phyloP scores from a whole-genome alignment of 2,113 vertebrate species.

The Trachemys scripta region DNA sequence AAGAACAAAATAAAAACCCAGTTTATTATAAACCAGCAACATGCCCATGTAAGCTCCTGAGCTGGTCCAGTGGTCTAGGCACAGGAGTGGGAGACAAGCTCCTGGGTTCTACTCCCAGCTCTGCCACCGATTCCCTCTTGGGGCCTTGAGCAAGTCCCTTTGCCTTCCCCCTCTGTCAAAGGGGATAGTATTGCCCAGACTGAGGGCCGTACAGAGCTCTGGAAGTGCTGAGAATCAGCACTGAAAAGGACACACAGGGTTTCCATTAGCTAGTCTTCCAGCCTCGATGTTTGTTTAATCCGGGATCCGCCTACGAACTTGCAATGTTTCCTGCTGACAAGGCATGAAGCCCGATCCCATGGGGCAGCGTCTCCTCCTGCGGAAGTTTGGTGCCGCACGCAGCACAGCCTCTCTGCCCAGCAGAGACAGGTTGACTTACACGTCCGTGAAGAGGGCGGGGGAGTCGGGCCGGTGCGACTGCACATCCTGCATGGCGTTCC shows the following conservation, averaged over 20 bases:
- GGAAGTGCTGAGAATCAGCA: neutral
- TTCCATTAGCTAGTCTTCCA: neutral
- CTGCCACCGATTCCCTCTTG: neutral
- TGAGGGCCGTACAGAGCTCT: neutral
- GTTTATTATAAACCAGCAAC: neutral
- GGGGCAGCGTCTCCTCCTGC: neutral
- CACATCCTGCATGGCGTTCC: slow-evolving; percentile 98
- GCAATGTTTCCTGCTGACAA: neutral
- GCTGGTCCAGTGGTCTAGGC: neutral
- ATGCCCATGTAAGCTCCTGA: rapidly evolving
- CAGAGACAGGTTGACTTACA: slow-evolving; percentile 85
- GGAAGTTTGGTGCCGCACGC: neutral
- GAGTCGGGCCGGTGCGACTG: slow-evolving; percentile 96
- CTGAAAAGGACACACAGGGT: neutral
- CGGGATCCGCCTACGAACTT: neutral
- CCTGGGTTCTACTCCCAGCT: neutral
- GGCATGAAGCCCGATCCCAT: neutral
- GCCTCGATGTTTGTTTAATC: neutral
- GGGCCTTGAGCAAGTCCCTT: neutral
- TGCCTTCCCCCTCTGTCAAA: neutral
- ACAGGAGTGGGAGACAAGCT: neutral
- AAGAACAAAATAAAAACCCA: neutral
- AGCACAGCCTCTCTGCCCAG: neutral
- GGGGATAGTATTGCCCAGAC: neutral
- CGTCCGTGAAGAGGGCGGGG: slow-evolving; percentile 92